Conservation (phyloP, 2,797 vertebrate genomes). For the Girardinus metallicus region DNA sequence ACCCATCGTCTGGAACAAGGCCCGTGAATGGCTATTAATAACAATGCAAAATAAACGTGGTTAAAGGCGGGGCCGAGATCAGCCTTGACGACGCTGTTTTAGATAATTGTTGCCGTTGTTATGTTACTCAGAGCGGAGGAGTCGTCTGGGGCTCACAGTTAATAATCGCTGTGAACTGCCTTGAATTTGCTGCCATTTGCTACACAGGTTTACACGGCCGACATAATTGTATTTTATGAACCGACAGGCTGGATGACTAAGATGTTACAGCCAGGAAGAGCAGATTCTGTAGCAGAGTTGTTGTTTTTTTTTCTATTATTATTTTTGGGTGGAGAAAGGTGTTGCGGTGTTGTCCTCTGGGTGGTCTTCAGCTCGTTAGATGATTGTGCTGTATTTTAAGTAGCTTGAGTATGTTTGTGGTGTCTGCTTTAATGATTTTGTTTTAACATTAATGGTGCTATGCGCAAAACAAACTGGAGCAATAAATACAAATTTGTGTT, state of each 20-base stretch:
- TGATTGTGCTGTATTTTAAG: conserved; percentile 33
- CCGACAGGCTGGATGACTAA: conserved; percentile 35
- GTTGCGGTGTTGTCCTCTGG: conserved; percentile 36
- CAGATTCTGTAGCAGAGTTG: conserved; percentile 17
- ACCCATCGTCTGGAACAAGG: conserved; percentile 72
- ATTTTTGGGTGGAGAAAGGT: conserved; percentile 15
- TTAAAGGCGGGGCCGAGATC: conserved; percentile 43
- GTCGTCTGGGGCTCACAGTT: conserved; percentile 44
- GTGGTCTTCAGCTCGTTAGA: conserved; percentile 25
- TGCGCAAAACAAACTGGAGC: conserved; percentile 1
- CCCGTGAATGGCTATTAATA: conserved; percentile 76
- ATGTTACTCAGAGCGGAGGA: conserved; percentile 33
- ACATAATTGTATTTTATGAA: conserved; percentile 34
- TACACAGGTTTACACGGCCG: conserved; percentile 26
- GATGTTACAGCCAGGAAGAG: conserved; percentile 39
- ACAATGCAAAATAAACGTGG: conserved; percentile 63
- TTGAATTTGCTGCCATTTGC: conserved; percentile 30
- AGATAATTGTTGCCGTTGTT: conserved; percentile 65
- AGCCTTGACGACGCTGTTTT: conserved; percentile 65
- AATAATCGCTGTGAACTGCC: conserved; percentile 55
- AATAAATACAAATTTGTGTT: conserved; percentile 28
- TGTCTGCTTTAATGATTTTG: conserved; percentile 9
- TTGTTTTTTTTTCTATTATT: conserved; percentile 20
- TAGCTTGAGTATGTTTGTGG: conserved; percentile 13
- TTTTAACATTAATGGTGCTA: not conserved